phyloP scores from a whole-genome alignment of 2,888 invertebrate species.

The Phyllotreta cruciferae region DNA sequence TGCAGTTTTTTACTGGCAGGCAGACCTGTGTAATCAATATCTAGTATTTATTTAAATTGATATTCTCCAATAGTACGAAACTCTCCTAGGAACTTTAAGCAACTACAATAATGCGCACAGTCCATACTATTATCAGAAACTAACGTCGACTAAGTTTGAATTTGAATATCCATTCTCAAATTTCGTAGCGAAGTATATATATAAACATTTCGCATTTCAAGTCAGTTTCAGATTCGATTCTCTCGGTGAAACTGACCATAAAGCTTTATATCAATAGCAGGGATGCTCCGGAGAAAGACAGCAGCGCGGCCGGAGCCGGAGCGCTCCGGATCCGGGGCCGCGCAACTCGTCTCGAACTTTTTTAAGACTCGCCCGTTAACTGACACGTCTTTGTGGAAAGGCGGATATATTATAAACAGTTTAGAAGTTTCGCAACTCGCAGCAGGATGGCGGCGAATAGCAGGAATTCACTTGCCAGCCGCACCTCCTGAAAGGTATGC shows the following conservation, averaged over 20 bases:
- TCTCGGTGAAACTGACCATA: constrained; percentile 32
- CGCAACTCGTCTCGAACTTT: constrained; percentile 32
- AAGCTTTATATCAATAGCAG: constrained; percentile 36
- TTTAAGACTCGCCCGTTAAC: constrained; percentile 42
- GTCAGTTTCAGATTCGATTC: constrained; percentile 20
- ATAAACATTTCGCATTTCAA: constrained; percentile 21
- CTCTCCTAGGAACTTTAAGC: too few species aligned
- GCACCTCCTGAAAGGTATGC: constrained; percentile 49
- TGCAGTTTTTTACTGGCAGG: too few species aligned
- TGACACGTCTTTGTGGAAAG: constrained; percentile 45
- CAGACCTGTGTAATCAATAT: too few species aligned
- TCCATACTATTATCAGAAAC: too few species aligned
- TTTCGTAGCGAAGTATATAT: background rate
- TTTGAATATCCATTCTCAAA: constrained; percentile 13
- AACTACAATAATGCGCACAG: too few species aligned
- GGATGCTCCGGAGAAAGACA: constrained; percentile 27
- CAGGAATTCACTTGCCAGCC: constrained; percentile 46
- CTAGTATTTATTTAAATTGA: too few species aligned
- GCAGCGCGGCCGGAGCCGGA: constrained; percentile 19
- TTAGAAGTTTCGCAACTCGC: constrained; percentile 48
- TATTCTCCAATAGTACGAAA: too few species aligned
- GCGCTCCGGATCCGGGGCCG: constrained; percentile 7
- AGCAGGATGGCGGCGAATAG: constrained; percentile 34
- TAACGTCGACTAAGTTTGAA: background rate
- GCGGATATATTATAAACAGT: constrained; percentile 50